These are phyloP conservation scores for Artibeus jamaicensis DNA, from an alignment of 2,797 vertebrate genomes.

Conservation along the genomic window DNA sequence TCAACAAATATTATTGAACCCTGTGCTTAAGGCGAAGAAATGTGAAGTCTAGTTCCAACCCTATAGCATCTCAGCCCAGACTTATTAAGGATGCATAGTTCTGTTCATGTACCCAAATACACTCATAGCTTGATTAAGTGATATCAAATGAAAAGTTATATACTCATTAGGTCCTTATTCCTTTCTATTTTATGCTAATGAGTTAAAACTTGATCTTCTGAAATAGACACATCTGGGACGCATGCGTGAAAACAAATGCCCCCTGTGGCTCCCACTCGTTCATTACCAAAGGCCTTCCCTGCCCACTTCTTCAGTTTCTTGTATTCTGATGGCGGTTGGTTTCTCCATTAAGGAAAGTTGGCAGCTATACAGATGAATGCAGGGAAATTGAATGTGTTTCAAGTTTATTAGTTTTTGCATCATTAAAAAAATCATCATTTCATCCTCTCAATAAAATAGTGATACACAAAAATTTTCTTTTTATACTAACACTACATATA, in stretches of 20 bases:
- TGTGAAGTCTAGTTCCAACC: neutral
- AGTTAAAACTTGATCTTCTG: slow-evolving; percentile 22
- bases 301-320: neutral
- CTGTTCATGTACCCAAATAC: neutral
- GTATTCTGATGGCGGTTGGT: neutral
- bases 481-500: neutral
- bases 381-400: neutral
- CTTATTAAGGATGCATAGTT: neutral
- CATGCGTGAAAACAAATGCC: neutral
- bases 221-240: neutral
- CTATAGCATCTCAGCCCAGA: neutral
- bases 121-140: slow-evolving; percentile 11
- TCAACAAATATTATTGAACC: neutral
- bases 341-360: neutral
- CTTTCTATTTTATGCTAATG: neutral
- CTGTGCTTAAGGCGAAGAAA: neutral
- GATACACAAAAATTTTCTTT: neutral
- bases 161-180: neutral
- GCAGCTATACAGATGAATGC: neutral
- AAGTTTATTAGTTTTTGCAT: neutral
- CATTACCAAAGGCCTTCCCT: neutral
- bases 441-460: slow-evolving; percentile 1
- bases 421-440: neutral
- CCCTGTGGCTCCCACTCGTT: neutral
- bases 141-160: neutral